Conservation (phyloP, 1,140 invertebrate genomes). For the honey bee (Apis mellifera) region DNA sequence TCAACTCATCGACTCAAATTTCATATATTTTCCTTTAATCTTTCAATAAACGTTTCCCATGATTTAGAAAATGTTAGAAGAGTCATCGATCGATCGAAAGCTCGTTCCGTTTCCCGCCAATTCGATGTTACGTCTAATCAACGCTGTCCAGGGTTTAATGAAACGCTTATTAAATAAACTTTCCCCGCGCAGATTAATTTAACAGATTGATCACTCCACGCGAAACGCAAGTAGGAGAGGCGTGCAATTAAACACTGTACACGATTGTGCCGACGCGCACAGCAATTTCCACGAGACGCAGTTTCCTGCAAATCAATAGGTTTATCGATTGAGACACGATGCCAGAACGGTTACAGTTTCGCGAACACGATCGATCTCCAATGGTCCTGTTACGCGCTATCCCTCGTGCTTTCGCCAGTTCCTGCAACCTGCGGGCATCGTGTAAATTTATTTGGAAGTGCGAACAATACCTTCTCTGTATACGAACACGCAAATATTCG, state of each 20-base stretch:
- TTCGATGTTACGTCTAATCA: slow-evolving; percentile 18
- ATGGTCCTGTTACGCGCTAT: background rate
- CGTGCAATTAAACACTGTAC: background rate
- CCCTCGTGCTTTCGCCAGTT: background rate
- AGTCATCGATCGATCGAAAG: too few species aligned
- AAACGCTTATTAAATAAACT: background rate
- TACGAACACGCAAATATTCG: too few species aligned
- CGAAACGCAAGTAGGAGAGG: background rate
- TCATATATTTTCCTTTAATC: too few species aligned
- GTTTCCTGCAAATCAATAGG: background rate
- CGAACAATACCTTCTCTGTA: too few species aligned
- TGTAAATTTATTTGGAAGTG: background rate
- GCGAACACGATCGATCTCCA: slow-evolving; percentile 8
- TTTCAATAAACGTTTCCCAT: too few species aligned
- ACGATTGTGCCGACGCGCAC: too few species aligned
- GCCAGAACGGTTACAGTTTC: background rate
- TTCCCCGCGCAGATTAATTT: slow-evolving; percentile 1
- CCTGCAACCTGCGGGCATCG: background rate
- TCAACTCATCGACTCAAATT: too few species aligned
- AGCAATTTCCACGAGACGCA: too few species aligned
- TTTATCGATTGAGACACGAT: slow-evolving; percentile 12
- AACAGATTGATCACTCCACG: background rate
- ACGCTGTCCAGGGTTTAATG: background rate
- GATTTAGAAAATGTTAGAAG: too few species aligned
- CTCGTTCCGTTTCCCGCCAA: background rate